Base-by-base conservation (phyloP, 2,113 vertebrate genomes). In the Indicator maculatus region DNA sequence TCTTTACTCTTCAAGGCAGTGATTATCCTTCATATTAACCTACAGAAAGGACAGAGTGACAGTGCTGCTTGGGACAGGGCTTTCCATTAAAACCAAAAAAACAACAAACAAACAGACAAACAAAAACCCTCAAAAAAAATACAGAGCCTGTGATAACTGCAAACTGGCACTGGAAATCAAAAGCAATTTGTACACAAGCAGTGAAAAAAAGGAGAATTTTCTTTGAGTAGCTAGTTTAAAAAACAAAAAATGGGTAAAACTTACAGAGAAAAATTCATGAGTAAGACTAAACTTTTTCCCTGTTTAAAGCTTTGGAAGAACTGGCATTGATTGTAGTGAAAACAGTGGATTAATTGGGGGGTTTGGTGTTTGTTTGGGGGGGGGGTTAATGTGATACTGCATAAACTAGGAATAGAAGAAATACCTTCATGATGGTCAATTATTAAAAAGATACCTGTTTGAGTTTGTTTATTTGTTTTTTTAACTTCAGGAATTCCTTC, bases 271-370 rank as follows among this genome's bases (percentile, higher is more conserved):
- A 56, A 82, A 56, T 36, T 67, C 19, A 14, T 5, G 4, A 53
- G 8, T 3, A 41, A 69, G 10, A 33, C 3, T 5, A 16, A 26
- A 27, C 4, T 47, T 60, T 2, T 27, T 19, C 5, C 8, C 8
- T 11, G 7, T 61, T 23, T 47, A 31, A 61, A 31, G 3, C 6
- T 52, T 31, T n/a, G 20, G 14, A 41, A 65, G 26, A 74, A 15
- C 5, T 33, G 5, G 7, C 27, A 14, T 1, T 23, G 30, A 24
- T 2, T 44, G 5, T 11, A 58, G 9, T 1, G 1, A 60, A 44
- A 84, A 27, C 4, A 21, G 5, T 3, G 2, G 5, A 17, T 16
- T 16, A 44, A 44, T 44, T 44, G 41, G 41, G 41, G 41, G 41
- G 41, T 41, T 41, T 44, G 41, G 41, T 16, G 15, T 44, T 16